Conservation (phyloP, 2,113 vertebrate genomes). For the Clarias macrocephalus region DNA sequence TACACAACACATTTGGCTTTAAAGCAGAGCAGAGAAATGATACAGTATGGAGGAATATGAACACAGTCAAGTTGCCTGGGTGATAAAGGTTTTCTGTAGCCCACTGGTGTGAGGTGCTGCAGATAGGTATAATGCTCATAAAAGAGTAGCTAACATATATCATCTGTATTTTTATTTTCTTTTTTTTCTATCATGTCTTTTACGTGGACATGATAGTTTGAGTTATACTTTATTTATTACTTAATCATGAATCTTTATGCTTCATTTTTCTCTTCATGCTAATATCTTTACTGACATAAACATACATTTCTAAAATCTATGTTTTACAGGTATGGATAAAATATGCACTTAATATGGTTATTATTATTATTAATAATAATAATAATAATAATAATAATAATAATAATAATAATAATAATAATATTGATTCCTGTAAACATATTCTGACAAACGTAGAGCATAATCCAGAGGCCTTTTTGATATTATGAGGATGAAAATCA, state of each 20-base stretch:
- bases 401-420: too few relatives aligned
- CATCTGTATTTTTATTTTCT: slow-evolving; percentile 41
- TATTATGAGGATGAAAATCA: background rate
- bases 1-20: slow-evolving; percentile 44
- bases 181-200: slow-evolving; percentile 47
- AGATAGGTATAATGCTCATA: slow-evolving; percentile 69
- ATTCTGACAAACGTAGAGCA: background rate
- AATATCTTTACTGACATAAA: background rate
- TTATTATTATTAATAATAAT: too few relatives aligned
- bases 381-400: too few relatives aligned
- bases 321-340: background rate
- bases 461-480: background rate
- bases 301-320: background rate
- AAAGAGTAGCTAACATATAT: slow-evolving; percentile 63
- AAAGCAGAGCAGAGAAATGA: slow-evolving; percentile 57
- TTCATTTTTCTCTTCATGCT: too few relatives aligned
- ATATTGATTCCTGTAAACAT: background rate
- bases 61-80: slow-evolving; percentile 56
- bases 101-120: slow-evolving; percentile 57
- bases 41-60: slow-evolving; percentile 56
- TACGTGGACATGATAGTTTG: slow-evolving; percentile 1
- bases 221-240: slow-evolving; percentile 2
- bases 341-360: background rate
- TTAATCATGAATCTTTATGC: background rate
- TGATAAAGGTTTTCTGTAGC: slow-evolving; percentile 61